Evolutionary conservation across 2,797 vertebrate species (phyloP), one percentile per base, ranked within the genome.

Genomic region (Diplodus puntazzo): DNA sequence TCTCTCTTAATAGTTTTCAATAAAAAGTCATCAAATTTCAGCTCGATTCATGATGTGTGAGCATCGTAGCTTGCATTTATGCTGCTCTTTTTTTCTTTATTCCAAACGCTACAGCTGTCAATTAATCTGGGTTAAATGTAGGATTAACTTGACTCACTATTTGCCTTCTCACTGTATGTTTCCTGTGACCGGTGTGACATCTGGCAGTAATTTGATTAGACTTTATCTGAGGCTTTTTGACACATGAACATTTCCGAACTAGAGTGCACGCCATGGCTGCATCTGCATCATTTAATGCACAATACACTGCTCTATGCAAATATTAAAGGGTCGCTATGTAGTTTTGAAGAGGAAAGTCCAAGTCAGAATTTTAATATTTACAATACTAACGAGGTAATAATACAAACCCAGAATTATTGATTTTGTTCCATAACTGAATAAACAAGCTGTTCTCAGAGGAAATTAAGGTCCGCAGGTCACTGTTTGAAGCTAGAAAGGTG

Each of bases 71-170:
- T 72, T 21, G 42, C 43, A 58, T 67, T 69, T 39, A 65, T 69
- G 43, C 50, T 55, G 39, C 39, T 79, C 23, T 11, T 46, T 25
- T 23, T 18, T 17, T 43, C 2, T 45, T 25, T 60, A 48, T 49
- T 62, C 57, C 10, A 74, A 75, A 69, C 42, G 65, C 69, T 61
- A 46, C 65, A 77, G 80, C 73, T 69, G 68, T 76, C 61, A 57
- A 6, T 87, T 85, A 69, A 82, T 87, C 77, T 83, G 79, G 55
- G 58, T 75, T 88, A 80, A 90, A 89, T 75, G 61, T 42, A 27
- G 81, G 87, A 87, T 91, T 85, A 80, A 72, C 49, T 80, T 69
- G 54, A 70, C 69, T 48, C 46, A 57, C 45, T 72, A 43, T 69
- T 82, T 72, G 58, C 61, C 52, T 64, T 81, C 65, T 78, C 67